phyloP scores from a whole-genome alignment of 2,113 vertebrate genomes.

The Cyphomyrus plagiostoma region DNA sequence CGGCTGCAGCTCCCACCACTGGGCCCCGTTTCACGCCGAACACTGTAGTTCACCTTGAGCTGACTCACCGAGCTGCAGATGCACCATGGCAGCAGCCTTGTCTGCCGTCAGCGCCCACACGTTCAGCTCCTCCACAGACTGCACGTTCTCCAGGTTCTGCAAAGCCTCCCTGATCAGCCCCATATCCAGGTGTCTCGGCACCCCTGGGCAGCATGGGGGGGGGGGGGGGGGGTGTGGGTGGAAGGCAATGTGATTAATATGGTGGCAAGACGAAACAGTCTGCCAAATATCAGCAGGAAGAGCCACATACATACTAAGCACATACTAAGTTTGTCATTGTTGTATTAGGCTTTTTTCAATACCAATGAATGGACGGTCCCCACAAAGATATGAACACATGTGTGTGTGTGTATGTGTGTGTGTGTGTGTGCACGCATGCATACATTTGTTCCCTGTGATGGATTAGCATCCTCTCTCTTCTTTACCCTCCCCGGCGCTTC shows the following conservation, averaged over 20 bases:
- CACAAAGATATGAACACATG: background rate
- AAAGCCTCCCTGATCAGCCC: slow-evolving; percentile 79
- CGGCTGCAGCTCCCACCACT: background rate
- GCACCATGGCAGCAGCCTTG: slow-evolving; percentile 81
- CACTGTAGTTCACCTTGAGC: background rate
- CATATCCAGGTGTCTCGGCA: slow-evolving; percentile 79
- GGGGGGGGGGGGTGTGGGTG: too few relatives aligned
- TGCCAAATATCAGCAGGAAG: background rate
- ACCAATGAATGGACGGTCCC: background rate
- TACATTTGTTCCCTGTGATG: background rate
- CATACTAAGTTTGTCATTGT: background rate
- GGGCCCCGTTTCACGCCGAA: background rate
- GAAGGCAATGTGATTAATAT: background rate
- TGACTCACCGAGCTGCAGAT: slow-evolving; percentile 84
- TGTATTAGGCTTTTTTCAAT: background rate
- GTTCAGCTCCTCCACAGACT: slow-evolving; percentile 87
- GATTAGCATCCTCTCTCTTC: background rate
- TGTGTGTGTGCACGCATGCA: too few relatives aligned
- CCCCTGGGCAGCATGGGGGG: slow-evolving; percentile 57
- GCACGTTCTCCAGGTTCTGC: slow-evolving; percentile 85
- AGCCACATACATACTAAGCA: background rate
- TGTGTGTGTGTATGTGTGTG: background rate
- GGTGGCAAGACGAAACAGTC: background rate
- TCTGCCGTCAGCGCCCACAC: slow-evolving; percentile 89
- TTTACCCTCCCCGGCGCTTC: background rate